A percentile compares a stretch with the other conserved stretches of the same genome.
Evolutionary conservation across 2,888 invertebrate genomes (phyloP).

Genomic region (Ornithoptera alexandrae): DNA sequence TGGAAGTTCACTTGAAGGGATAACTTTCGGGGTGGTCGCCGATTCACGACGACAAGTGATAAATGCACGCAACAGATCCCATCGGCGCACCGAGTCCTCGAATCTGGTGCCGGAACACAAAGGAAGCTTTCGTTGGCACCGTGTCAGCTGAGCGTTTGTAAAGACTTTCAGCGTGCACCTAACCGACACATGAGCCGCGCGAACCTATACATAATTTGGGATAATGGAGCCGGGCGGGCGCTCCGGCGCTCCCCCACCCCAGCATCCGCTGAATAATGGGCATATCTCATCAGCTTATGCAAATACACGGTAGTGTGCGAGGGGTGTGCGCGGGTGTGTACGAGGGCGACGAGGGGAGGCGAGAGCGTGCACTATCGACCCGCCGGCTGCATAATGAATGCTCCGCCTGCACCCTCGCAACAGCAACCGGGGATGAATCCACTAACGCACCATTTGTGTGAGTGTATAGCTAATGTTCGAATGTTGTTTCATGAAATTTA

Average conservation of each 20-base stretch:
- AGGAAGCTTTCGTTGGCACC: too few species aligned
- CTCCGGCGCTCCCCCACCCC: not conserved
- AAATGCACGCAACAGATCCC: too few species aligned
- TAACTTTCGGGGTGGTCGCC: too few species aligned
- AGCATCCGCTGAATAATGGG: constrained; percentile 31
- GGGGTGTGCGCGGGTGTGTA: constrained; percentile 1
- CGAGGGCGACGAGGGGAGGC: constrained; percentile 24
- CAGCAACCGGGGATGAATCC: too few species aligned
- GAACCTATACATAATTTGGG: not conserved
- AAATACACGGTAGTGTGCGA: constrained; percentile 33
- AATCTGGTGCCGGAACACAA: too few species aligned
- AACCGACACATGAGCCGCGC: not conserved
- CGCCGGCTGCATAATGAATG: constrained; percentile 26
- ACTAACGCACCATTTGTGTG: too few species aligned
- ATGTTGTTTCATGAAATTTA: too few species aligned
- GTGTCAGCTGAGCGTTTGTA: too few species aligned
- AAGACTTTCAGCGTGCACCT: not conserved
- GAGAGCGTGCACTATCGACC: constrained; percentile 30
- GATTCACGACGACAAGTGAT: too few species aligned
- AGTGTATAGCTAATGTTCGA: too few species aligned
- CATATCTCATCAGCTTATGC: constrained; percentile 42
- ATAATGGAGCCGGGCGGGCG: constrained; percentile 2
- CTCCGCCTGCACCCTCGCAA: not conserved
- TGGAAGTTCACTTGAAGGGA: too few species aligned
- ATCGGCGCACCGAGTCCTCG: too few species aligned